Evolutionary conservation across 2,113 vertebrate species (phyloP), one percentile per base, ranked within the genome.

Genomic region (Etheostoma spectabile): DNA sequence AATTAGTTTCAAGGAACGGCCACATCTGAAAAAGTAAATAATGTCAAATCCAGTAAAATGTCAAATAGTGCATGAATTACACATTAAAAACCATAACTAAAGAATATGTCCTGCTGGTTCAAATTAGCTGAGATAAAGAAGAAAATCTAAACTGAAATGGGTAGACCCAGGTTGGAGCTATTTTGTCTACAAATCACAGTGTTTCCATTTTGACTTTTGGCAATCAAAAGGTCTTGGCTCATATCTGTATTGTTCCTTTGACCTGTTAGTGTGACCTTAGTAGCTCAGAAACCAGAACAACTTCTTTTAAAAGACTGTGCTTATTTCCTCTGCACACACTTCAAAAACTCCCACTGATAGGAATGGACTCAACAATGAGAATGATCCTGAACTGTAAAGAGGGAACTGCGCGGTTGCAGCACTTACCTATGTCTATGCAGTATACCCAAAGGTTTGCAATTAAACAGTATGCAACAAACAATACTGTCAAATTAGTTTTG

Each of bases 151-250:
- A 6, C 6, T 55, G 16, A 69, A 80, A 52, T 52, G 45, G 5
- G 7, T 51, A 57, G 48, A 66, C 22, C 15, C 61, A 76, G 30
- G 49, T 74, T 68, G 12, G 27, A 65, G 69, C 8, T 77, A 65
- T 87, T 91, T 70, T 62, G 70, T 77, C 82, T 84, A 18, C 67
- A 74, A 55, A 48, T 71, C 19, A 72, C 53, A 53, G 51, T 72
- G 80, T 87, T 86, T 91, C 71, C 79, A 67, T 77, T 74, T 67
- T 24, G 30, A 57, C 16, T 74, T n/a, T 67, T 73, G 65, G 63
- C 77, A 85, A 80, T 88, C 82, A 74, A 80, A 78, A 52, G 71
- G 7, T n/a, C 42, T 35, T 79, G 73, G 57, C 62, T 88, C 86
- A 82, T 76, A 74, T 84, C 68, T 79, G n/a, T 22, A 38, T 30